Evolutionary conservation across 2,797 vertebrate species (phyloP).

Genomic region (Tympanoctomys barrerae): DNA sequence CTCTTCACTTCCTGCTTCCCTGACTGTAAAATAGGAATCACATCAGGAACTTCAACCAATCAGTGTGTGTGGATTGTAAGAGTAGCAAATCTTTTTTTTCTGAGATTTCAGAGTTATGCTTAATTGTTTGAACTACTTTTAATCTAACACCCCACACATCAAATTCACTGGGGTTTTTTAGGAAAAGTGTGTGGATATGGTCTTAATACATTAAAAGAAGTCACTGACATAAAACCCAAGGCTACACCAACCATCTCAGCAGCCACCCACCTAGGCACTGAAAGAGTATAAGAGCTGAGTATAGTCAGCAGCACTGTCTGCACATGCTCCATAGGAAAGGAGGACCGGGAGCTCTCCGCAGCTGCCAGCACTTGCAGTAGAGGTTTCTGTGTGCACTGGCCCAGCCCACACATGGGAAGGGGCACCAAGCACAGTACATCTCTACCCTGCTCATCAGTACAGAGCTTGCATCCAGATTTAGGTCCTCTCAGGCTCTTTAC

Average conservation of each 20-base stretch:
- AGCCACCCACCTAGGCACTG: not conserved
- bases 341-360: not conserved
- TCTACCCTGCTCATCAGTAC: no score
- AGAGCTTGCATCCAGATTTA: not conserved
- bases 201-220: not conserved
- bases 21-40: not conserved
- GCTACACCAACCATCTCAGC: not conserved
- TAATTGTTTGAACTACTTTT: slow-evolving; percentile 4
- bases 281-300: not conserved
- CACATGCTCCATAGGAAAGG: not conserved
- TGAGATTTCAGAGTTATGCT: not conserved
- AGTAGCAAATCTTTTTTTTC: not conserved
- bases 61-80: not conserved
- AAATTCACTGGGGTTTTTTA: not conserved
- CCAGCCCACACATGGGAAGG: not conserved
- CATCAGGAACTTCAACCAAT: not conserved
- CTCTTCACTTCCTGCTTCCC: not conserved
- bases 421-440: not conserved
- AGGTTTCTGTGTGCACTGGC: not conserved
- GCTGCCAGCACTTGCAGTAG: not conserved
- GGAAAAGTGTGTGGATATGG: not conserved
- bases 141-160: not conserved
- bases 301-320: not conserved
- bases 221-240: not conserved
- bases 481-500: not conserved